A percentile compares a stretch with the other conserved stretches of the same genome.
Conservation (phyloP, 2,113 vertebrate genomes). For the Antennarius striatus region DNA sequence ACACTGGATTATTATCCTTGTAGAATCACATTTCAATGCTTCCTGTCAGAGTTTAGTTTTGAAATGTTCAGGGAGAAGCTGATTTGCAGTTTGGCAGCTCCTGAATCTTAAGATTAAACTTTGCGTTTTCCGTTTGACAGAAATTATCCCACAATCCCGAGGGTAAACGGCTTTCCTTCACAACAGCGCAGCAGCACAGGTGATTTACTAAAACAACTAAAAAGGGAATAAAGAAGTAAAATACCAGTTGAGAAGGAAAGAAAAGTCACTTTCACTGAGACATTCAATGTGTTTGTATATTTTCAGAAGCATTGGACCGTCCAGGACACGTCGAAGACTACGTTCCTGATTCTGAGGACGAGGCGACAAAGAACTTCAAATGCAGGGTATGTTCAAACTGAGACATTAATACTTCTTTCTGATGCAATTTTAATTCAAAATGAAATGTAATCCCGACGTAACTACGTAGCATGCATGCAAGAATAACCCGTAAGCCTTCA, state of each 20-base stretch:
- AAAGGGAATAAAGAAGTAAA: not conserved
- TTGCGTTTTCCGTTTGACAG: slow-evolving; percentile 58
- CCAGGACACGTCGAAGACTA: slow-evolving; percentile 62
- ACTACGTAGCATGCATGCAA: no score
- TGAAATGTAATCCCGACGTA: no score
- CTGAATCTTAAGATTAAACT: not conserved
- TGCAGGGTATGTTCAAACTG: slow-evolving; percentile 57
- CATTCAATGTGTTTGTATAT: no score
- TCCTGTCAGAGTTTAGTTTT: no score
- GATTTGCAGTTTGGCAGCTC: not conserved
- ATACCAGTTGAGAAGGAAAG: accelerated
- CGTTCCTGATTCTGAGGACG: slow-evolving; percentile 82
- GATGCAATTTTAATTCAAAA: no score
- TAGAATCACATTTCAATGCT: no score
- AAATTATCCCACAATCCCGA: slow-evolving; percentile 43
- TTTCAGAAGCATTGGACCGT: slow-evolving; percentile 8
- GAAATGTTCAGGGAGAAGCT: no score
- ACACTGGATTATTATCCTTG: no score
- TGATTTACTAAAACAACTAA: slow-evolving; percentile 34
- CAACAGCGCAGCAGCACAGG: slow-evolving; percentile 52
- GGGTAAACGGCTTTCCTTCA: slow-evolving; percentile 14
- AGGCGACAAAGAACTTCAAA: slow-evolving; percentile 76
- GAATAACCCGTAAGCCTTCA: no score
- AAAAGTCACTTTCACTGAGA: not conserved
- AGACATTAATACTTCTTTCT: no score